A percentile compares a stretch with the other conserved stretches of the same genome.
phyloP scores from a whole-genome alignment of 2,888 invertebrate genomes.

The Erebia ligea region DNA sequence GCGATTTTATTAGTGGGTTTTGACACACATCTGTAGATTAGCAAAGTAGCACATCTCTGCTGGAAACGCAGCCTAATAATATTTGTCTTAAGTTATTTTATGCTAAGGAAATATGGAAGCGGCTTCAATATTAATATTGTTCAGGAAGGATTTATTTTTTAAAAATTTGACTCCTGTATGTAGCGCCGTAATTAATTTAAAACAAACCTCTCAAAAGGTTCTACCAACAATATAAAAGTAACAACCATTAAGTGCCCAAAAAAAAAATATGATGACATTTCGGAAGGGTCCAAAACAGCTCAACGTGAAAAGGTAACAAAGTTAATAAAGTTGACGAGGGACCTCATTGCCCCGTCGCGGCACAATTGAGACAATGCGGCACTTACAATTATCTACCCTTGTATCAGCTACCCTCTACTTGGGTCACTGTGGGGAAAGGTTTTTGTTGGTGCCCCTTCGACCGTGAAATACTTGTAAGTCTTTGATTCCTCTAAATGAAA shows the following conservation, averaged over 20 bases:
- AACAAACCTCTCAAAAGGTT: not conserved
- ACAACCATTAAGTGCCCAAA: not conserved
- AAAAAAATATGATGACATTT: conserved; percentile 21
- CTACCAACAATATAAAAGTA: not conserved
- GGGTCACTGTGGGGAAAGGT: conserved; percentile 12
- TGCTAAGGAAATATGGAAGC: too few relatives aligned
- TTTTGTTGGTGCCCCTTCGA: conserved; percentile 13
- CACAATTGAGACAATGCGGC: conserved; percentile 19
- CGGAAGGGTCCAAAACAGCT: conserved; percentile 13
- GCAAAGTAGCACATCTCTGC: too few relatives aligned
- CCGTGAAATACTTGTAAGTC: conserved; percentile 10
- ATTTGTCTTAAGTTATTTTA: too few relatives aligned
- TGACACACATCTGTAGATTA: too few relatives aligned
- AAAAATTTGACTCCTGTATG: too few relatives aligned
- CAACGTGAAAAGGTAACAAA: conserved; percentile 20
- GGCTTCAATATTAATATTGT: too few relatives aligned
- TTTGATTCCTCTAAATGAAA: conserved; percentile 17
- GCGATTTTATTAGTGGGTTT: too few relatives aligned
- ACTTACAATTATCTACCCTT: conserved; percentile 24
- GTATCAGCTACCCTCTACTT: conserved; percentile 12
- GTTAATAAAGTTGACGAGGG: conserved; percentile 20
- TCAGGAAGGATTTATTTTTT: too few relatives aligned
- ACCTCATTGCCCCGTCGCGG: not conserved
- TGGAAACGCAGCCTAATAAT: too few relatives aligned
- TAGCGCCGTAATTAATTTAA: not conserved